Conservation (phyloP, 2,113 vertebrate species). For the Pelodiscus sinensis region DNA sequence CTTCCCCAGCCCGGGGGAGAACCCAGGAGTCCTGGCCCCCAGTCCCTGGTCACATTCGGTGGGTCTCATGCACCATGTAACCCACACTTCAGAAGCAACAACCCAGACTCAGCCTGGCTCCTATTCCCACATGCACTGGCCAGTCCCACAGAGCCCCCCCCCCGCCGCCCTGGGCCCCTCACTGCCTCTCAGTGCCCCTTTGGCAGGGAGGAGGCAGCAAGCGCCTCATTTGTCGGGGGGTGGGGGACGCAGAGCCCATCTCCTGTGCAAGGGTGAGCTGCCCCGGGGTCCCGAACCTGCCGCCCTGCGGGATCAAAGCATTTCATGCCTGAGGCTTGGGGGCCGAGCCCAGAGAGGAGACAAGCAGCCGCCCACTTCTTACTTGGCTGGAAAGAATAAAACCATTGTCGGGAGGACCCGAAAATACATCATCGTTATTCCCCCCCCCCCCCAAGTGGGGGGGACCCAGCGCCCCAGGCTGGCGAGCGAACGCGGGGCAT, state of each 20-base stretch:
- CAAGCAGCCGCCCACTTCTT: background rate
- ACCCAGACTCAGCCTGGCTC: too few relatives aligned
- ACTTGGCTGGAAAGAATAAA: background rate
- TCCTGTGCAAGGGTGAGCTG: background rate
- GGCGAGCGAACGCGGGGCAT: background rate
- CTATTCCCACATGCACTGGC: background rate
- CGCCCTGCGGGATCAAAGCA: slow-evolving; percentile 37
- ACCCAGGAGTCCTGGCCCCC: too few relatives aligned
- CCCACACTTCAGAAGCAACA: too few relatives aligned
- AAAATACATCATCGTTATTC: background rate
- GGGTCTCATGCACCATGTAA: too few relatives aligned
- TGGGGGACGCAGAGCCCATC: too few relatives aligned
- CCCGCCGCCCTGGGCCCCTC: too few relatives aligned
- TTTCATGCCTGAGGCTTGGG: background rate
- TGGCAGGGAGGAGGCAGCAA: background rate
- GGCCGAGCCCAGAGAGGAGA: background rate
- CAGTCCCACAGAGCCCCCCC: too few relatives aligned
- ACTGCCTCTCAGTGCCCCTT: background rate
- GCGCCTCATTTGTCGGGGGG: too few relatives aligned
- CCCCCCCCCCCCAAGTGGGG: too few relatives aligned
- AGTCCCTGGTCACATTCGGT: background rate
- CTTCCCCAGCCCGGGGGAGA: too few relatives aligned
- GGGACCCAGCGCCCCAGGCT: too few relatives aligned
- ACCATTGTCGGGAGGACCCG: background rate
- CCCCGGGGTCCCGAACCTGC: background rate